A percentile compares a stretch with the other conserved stretches of the same genome.
phyloP scores from a whole-genome alignment of 53 echinoderm and acorn worm species.

The Glandiceps talaboti region DNA sequence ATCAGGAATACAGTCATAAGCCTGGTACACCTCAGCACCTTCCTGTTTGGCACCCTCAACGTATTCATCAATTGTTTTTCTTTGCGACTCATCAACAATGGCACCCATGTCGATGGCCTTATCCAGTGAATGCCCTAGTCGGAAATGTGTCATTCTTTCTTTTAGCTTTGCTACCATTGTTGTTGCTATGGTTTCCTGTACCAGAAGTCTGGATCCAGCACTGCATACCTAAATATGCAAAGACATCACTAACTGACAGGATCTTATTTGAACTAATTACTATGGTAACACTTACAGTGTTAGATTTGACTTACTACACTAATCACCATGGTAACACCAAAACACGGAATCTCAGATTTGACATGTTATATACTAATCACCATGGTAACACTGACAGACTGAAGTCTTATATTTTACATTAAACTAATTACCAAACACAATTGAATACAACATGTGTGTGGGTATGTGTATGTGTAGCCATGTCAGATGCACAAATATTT shows the following conservation, averaged over 20 bases:
- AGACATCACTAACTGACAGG: not conserved
- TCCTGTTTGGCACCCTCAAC: slow-evolving; percentile 80
- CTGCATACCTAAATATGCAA: slow-evolving; percentile 66
- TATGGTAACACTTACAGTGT: too few relatives aligned
- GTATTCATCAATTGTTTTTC: slow-evolving; percentile 67
- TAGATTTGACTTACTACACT: too few relatives aligned
- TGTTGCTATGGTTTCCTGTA: slow-evolving; percentile 65
- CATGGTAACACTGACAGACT: too few relatives aligned
- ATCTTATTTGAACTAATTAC: too few relatives aligned
- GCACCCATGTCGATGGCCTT: slow-evolving; percentile 98
- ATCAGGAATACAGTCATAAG: slow-evolving; percentile 68
- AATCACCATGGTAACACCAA: too few relatives aligned
- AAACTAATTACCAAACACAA: too few relatives aligned
- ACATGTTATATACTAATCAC: too few relatives aligned
- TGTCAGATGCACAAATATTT: too few relatives aligned
- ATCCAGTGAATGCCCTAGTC: slow-evolving; percentile 89
- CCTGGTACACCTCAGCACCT: slow-evolving; percentile 94
- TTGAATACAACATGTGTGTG: too few relatives aligned
- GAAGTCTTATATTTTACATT: too few relatives aligned
- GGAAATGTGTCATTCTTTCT: slow-evolving; percentile 66
- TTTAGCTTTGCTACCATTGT: slow-evolving; percentile 65
- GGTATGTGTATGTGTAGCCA: too few relatives aligned
- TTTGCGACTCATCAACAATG: slow-evolving; percentile 82
- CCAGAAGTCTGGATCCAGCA: slow-evolving; percentile 81
- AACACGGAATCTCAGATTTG: too few relatives aligned